phyloP scores from a whole-genome alignment of 2,113 vertebrate species.

The Calidris pugnax region DNA sequence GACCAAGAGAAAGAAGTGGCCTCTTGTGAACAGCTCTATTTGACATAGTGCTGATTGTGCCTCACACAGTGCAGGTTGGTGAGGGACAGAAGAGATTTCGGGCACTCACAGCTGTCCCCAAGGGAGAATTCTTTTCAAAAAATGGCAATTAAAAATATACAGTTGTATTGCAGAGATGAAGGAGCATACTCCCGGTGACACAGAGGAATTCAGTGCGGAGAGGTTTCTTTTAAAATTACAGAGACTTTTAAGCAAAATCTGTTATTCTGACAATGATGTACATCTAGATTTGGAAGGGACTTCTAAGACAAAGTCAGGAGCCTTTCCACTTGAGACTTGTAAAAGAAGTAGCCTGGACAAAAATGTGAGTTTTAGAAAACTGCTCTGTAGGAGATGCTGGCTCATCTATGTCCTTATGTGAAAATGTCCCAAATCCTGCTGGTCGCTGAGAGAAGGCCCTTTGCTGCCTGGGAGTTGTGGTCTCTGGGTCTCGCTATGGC shows the following conservation, averaged over 20 bases:
- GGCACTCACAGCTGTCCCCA: neutral
- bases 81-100: neutral
- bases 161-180: neutral
- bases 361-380: neutral
- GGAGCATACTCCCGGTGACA: fast-evolving
- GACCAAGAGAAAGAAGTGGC: neutral
- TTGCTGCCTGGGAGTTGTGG: neutral
- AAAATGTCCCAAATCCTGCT: neutral
- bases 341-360: neutral
- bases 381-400: neutral
- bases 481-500: neutral
- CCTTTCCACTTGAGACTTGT: neutral
- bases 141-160: neutral
- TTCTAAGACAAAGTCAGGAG: neutral
- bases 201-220: neutral
- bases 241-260: neutral
- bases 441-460: neutral
- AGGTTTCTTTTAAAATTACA: neutral
- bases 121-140: neutral
- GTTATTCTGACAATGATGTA: neutral
- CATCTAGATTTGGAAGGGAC: neutral
- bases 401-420: neutral
- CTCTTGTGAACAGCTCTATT: neutral
- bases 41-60: neutral
- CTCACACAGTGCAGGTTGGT: neutral